These are phyloP conservation scores for Charadrius vociferus DNA, from an alignment of 2,113 vertebrate species.

Conservation along the genomic window DNA sequence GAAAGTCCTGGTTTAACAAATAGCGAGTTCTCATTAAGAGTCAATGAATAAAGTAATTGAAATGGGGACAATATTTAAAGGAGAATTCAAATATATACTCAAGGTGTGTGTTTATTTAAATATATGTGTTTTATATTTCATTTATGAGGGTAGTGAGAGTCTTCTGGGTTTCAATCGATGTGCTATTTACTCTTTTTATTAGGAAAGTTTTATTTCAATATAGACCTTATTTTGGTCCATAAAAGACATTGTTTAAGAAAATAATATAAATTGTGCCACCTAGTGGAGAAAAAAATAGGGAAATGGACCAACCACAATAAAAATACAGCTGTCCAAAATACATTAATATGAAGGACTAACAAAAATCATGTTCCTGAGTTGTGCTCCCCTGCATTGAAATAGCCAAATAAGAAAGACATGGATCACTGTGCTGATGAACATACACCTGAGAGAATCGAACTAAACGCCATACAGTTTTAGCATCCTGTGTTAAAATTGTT, in stretches of 20 bases:
- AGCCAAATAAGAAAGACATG: background rate
- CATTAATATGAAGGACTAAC: background rate
- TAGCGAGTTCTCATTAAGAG: background rate
- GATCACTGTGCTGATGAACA: background rate
- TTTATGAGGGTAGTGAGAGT: background rate
- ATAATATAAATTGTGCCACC: conserved; percentile 74
- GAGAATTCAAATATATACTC: conserved; percentile 25
- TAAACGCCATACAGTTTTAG: background rate
- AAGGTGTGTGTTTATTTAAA: conserved; percentile 17
- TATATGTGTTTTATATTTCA: background rate
- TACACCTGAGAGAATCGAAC: background rate
- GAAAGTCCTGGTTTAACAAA: background rate
- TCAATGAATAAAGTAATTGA: background rate
- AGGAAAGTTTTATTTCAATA: background rate
- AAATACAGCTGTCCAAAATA: background rate
- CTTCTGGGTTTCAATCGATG: background rate
- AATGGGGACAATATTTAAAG: conserved; percentile 26
- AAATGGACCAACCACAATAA: background rate
- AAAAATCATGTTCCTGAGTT: background rate
- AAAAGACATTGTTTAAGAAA: conserved; percentile 35
- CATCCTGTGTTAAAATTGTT: background rate
- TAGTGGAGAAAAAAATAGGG: conserved; percentile 58
- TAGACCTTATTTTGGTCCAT: background rate
- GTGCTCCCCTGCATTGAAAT: background rate
- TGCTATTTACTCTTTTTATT: conserved; percentile 25